Evolutionary conservation across 2,888 invertebrate genomes (phyloP).

Genomic region (Drosophila setosimentum): DNA sequence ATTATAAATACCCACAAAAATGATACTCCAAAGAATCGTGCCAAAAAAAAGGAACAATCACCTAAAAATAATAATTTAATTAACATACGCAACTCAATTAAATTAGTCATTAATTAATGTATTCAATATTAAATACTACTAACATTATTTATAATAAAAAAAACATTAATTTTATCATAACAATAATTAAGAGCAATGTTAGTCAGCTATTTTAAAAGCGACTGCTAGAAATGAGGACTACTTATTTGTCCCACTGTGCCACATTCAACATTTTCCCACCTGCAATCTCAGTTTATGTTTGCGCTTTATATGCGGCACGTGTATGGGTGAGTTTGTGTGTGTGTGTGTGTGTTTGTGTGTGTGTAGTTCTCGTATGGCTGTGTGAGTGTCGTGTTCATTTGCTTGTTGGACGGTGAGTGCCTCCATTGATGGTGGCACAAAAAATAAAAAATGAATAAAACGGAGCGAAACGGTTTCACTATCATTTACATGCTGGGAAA

Average conservation of each 20-base stretch:
- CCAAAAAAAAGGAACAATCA: not conserved
- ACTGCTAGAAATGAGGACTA: not conserved
- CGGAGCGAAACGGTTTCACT: conserved; percentile 56
- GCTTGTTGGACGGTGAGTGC: conserved; percentile 36
- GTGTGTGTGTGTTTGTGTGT: conserved; percentile 9
- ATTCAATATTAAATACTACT: not conserved
- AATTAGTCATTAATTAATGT: not conserved
- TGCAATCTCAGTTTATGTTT: conserved; percentile 49
- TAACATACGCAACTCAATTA: not conserved
- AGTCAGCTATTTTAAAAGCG: not conserved
- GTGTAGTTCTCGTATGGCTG: conserved; percentile 7
- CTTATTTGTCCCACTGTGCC: conserved; percentile 21
- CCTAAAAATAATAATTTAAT: not conserved
- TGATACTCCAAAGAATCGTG: not conserved
- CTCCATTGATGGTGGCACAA: conserved; percentile 33
- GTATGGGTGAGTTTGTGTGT: conserved; percentile 31
- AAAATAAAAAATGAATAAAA: conserved; percentile 16
- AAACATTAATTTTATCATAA: not conserved
- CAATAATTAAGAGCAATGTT: not conserved
- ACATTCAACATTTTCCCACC: conserved; percentile 35
- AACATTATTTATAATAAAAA: not conserved
- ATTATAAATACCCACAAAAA: not conserved
- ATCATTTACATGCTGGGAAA: conserved; percentile 57
- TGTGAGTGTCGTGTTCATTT: conserved; percentile 44
- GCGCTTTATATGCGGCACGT: conserved; percentile 23